Base-by-base conservation (phyloP, 1,140 invertebrate genomes). In the Druon quercuslanigerum region DNA sequence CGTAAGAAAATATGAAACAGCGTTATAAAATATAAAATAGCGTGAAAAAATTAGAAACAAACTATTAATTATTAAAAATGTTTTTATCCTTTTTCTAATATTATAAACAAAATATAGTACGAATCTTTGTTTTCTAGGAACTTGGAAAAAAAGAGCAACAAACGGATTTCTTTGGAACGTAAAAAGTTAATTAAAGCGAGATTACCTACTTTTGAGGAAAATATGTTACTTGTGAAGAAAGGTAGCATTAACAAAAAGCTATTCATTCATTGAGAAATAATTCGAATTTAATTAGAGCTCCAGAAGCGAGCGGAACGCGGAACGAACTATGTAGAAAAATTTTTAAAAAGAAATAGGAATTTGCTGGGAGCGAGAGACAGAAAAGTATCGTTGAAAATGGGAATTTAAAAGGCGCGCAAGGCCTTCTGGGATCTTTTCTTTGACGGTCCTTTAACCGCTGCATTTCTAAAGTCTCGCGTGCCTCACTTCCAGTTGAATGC, bases 391-490 rank as follows among this genome's bases (percentile, higher is more conserved):
- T 66, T 66, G 57, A 66, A 66, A 66, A 66, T 14, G 57, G 12
- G 19, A 66, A 66, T 66, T 66, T 66, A 66, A 66, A 66, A 33
- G 57, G 33, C 57, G 25, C 33, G 57, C 57, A 33, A 66, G 57
- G 57, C 56, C 56, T 60, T 25, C 56, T 60, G 19, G 57, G 57
- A 66, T 66, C 57, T 40, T 66, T 66, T 66, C 57, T 66, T 66
- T 66, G 57, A 40, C 20, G 57, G 25, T 66, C 25, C 57, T 66
- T 66, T 40, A 66, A 66, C 20, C 57, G 57, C 57, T 66, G 57
- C 20, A 66, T 66, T 66, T 66, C 57, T 66, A 66, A 66, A 66
- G 57, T 66, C 57, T 66, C 57, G 57, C 57, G 57, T 66, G 57
- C 57, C 57, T 66, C 52, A 40, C 25, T 66, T 66, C 20, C 20